A percentile compares a stretch with the other conserved stretches of the same genome.
Evolutionary conservation across 2,888 invertebrate genomes (phyloP).

Genomic region (Calameuta pallipes): DNA sequence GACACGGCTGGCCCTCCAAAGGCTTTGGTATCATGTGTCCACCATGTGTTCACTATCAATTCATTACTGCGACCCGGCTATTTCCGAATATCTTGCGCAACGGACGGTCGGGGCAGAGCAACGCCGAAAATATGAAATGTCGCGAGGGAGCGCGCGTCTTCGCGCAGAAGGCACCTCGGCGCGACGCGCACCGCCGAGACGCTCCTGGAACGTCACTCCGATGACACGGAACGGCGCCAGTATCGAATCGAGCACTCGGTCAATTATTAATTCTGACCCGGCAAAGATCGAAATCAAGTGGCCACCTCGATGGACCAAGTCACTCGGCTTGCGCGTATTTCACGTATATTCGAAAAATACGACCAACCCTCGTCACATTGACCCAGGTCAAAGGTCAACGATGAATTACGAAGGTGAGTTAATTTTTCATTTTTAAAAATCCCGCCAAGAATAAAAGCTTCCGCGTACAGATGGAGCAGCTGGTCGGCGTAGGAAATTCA

Average conservation of each 20-base stretch:
- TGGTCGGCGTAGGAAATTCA: background rate
- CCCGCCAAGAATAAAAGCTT: background rate
- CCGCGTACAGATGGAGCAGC: background rate
- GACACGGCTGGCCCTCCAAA: conserved; percentile 17
- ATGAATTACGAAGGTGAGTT: background rate
- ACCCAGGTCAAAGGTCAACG: background rate
- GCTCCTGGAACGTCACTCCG: background rate
- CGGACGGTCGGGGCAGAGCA: conserved; percentile 8
- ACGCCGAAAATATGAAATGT: conserved; percentile 31
- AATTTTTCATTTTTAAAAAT: background rate
- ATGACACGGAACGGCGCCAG: background rate
- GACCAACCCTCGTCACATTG: background rate
- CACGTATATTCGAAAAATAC: background rate
- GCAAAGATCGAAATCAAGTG: no score
- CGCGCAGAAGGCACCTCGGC: background rate
- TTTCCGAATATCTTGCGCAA: conserved; percentile 59
- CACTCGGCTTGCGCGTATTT: background rate
- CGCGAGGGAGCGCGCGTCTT: conserved; percentile 11
- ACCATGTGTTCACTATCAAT: conserved; percentile 62
- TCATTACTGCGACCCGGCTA: conserved; percentile 53
- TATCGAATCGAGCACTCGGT: background rate
- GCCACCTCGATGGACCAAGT: background rate
- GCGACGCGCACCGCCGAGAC: background rate
- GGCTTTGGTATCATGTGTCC: conserved; percentile 35
- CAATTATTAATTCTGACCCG: background rate